Conservation (phyloP, 2,113 vertebrate species). For the Pluvialis apricaria region DNA sequence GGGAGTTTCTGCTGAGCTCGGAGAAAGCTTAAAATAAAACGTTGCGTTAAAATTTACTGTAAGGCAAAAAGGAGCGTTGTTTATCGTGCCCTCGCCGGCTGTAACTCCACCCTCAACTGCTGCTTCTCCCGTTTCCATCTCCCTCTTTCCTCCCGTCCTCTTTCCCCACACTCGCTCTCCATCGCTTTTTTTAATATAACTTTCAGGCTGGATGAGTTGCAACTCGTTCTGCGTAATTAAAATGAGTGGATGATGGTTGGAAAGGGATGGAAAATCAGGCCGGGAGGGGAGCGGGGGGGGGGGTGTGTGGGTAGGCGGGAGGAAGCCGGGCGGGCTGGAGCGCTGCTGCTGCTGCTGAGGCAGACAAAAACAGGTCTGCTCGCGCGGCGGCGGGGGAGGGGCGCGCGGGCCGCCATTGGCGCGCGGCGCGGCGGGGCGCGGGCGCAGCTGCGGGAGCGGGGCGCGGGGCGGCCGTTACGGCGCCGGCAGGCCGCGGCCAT, state of each 20-base stretch:
- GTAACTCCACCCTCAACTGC: conserved; percentile 32
- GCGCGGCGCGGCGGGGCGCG: too few species aligned
- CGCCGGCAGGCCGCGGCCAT: too few species aligned
- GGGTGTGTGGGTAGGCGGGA: too few species aligned
- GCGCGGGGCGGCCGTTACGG: too few species aligned
- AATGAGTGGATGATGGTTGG: conserved; percentile 61
- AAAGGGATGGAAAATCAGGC: conserved; percentile 70
- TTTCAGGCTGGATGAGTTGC: conserved; percentile 70
- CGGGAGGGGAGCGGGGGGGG: neutral
- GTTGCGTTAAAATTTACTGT: neutral
- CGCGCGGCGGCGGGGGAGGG: too few species aligned
- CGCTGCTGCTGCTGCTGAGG: too few species aligned
- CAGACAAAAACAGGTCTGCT: too few species aligned
- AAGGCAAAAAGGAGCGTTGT: conserved; percentile 49
- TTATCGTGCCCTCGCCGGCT: conserved; percentile 60
- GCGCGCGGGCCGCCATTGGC: too few species aligned
- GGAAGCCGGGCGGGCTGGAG: too few species aligned
- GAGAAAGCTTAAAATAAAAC: neutral
- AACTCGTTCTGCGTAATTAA: conserved; percentile 79
- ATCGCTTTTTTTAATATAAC: conserved; percentile 26
- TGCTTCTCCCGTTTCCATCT: neutral
- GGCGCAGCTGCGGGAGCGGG: too few species aligned
- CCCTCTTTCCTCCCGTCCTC: conserved; percentile 1
- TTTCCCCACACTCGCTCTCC: neutral
- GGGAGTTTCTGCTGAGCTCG: conserved; percentile 52